Evolutionary conservation across 2,113 vertebrate genomes (phyloP), one percentile per base, ranked within the genome.

Genomic region (Aspidoscelis tigris): DNA sequence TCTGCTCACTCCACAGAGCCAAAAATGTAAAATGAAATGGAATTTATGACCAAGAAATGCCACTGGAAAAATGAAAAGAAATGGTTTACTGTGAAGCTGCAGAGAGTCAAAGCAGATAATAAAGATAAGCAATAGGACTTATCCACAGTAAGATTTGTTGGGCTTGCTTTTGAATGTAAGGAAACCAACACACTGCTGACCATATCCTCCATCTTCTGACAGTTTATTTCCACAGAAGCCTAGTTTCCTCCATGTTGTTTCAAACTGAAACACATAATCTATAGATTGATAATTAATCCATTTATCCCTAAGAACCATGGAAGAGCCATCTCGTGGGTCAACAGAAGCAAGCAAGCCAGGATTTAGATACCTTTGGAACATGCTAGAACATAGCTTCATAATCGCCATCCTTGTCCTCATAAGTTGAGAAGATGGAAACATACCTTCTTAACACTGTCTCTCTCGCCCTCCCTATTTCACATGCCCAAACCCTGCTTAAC

Each of bases 1-100:
- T n/a, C 76, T 26, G 71, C 80, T 90, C 89, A 89, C 89, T 91
- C 81, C 83, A 73, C 84, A 75, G 78, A 83, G 21, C 64, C 82
- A 76, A 76, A 69, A 69, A 68, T n/a, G 43, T 83, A 83, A 76
- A 76, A 76, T 22, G 47, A 78, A 89, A 89, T 79, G 16, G 44
- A 81, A 88, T 83, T 76, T 68, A 76, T 53, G 73, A 83, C 41
- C 44, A 53, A 76, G 73, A 47, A 53, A 68, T 68, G 44, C n/a
- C 41, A 24, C n/a, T 68, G 44, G 41, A 82, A 83, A 68, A 53
- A 66, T 41, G 39, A 76, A 61, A 83, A 64, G 71, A 53, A 83
- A 83, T 68, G 4, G 26, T 53, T 33, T 69, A 26, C 44, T 41
- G 44, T 76, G 44, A 76, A 83, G 47, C 43, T 68, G 21, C 44